Percentiles rank a stretch among this genome's conserved stretches.
Evolutionary conservation across 2,888 invertebrate species (phyloP).

Genomic region (Limnephilus lunatus): DNA sequence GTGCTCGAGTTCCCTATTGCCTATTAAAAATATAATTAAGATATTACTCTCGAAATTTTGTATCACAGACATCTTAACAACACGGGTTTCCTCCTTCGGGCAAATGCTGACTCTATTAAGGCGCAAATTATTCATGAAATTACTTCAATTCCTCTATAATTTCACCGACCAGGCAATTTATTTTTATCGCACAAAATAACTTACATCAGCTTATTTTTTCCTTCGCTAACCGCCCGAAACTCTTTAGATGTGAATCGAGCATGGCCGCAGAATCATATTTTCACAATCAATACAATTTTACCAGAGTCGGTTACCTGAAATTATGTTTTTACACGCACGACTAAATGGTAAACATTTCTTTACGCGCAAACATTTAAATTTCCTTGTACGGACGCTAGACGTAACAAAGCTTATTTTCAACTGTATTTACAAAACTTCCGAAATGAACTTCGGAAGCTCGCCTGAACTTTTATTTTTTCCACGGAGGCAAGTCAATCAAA

Average conservation of each 20-base stretch:
- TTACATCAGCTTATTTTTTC: slow-evolving; percentile 5
- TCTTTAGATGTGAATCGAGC: neutral
- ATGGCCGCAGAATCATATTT: slow-evolving; percentile 26
- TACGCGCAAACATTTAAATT: neutral
- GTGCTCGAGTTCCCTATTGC: slow-evolving; percentile 45
- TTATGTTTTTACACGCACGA: slow-evolving; percentile 40
- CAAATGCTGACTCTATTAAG: slow-evolving; percentile 58
- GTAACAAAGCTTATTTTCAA: slow-evolving; percentile 6
- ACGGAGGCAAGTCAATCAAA: slow-evolving; percentile 19
- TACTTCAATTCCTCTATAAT: slow-evolving; percentile 59
- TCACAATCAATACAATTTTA: slow-evolving; percentile 39
- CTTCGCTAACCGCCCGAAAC: neutral
- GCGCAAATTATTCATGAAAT: slow-evolving; percentile 60
- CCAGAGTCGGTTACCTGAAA: slow-evolving; percentile 21
- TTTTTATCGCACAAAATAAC: slow-evolving; percentile 46
- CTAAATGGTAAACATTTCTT: slow-evolving; percentile 28
- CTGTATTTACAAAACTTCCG: neutral
- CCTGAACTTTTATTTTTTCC: neutral
- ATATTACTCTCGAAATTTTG: slow-evolving; percentile 45
- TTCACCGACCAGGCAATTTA: slow-evolving; percentile 59
- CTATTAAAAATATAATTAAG: slow-evolving; percentile 55
- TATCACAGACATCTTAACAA: slow-evolving; percentile 49
- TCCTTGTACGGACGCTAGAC: neutral
- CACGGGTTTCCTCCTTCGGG: slow-evolving; percentile 42
- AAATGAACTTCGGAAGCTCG: neutral